Evolutionary conservation across 2,113 vertebrate species (phyloP), one percentile per base, ranked within the genome.

Genomic region (Pipa parva): DNA sequence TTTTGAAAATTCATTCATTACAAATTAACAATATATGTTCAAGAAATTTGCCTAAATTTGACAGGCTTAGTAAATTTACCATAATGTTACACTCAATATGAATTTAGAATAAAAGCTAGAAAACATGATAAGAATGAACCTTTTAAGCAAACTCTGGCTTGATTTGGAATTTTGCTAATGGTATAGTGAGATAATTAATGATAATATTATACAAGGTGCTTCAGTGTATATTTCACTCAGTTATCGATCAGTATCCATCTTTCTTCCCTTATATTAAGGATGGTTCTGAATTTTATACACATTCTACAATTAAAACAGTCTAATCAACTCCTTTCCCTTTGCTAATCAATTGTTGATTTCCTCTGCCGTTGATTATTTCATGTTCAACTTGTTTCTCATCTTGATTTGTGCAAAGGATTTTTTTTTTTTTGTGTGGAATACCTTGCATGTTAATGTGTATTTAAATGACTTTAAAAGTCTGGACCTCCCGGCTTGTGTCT

Each of bases 321-420:
- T 67, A 58, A 58, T 67, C 39, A 49, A 26, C 54, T 26, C 37
- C 27, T 49, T 65, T 51, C 25, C 21, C 39, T 27, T 17, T 17
- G 26, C 63, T 24, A 49, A 67, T 67, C 63, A 59, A 67, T 67
- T 42, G 20, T 58, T 49, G 15, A 37, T 65, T 58, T 66, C 27
- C 28, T 67, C n/a, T 22, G 20, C 39, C 22, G 56, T 13, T 67
- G 42, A 39, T 68, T 68, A 59, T 36, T 39, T 33, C 26, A 11
- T 20, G 39, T 58, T 18, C 31, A 8, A 11, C 39, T 37, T 36
- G 5, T 63, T 2, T 26, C 21, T 42, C 20, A 31, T 5, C 27
- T 31, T 20, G 21, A 49, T 49, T 49, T 49, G 18, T 20, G 15
- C 15, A 42, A 42, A n/a, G 13, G 13, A 1, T n/a, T 15, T 42